Percentiles rank a stretch among this genome's conserved stretches.
Conservation (phyloP, 2,797 vertebrate species). For the Tinamus major region DNA sequence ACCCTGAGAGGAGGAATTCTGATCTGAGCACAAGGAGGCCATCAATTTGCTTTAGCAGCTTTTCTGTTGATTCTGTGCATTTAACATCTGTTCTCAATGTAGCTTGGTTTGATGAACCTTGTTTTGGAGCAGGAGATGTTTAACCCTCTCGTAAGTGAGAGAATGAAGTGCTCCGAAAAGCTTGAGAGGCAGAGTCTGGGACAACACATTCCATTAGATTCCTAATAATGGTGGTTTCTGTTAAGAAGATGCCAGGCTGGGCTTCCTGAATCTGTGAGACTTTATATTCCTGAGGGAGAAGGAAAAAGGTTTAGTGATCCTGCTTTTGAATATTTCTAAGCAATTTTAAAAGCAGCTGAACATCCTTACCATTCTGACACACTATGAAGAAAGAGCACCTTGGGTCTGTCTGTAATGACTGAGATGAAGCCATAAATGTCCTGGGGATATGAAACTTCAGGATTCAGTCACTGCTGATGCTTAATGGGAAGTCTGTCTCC, state of each 20-base stretch:
- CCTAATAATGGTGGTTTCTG: neutral
- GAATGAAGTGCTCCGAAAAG: neutral
- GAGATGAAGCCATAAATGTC: neutral
- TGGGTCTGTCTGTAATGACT: neutral
- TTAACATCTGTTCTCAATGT: neutral
- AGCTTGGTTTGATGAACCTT: neutral
- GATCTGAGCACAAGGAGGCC: neutral
- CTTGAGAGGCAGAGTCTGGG: neutral
- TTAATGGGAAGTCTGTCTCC: neutral
- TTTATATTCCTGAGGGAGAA: neutral
- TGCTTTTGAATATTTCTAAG: neutral
- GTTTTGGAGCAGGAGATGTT: neutral
- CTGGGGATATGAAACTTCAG: neutral
- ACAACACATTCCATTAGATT: neutral
- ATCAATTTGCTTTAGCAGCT: neutral
- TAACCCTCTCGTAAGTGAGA: rapidly evolving
- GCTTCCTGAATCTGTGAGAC: neutral
- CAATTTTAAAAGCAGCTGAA: neutral
- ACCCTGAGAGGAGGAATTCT: no score
- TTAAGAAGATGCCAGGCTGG: neutral
- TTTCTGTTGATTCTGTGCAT: neutral
- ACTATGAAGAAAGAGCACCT: neutral
- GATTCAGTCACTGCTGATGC: neutral
- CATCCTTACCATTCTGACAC: neutral
- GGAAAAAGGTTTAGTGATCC: neutral